These are phyloP conservation scores for Ascidia mentula DNA, from an alignment of 23 tunicate genomes.

Conservation along the genomic window DNA sequence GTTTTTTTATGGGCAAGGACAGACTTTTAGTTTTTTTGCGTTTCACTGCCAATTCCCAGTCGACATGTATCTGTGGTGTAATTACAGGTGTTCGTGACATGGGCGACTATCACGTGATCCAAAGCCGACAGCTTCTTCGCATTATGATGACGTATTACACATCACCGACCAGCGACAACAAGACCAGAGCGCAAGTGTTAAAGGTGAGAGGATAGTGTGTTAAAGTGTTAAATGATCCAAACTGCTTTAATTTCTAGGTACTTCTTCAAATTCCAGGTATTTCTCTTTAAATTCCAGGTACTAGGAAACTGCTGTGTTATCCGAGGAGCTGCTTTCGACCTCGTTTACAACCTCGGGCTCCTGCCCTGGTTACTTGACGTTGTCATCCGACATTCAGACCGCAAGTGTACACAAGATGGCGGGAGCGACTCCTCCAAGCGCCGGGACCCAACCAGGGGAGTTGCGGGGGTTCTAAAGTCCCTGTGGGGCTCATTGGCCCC, in stretches of 20 bases:
- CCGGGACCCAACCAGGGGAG: constrained; percentile 17
- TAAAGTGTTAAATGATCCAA: not conserved
- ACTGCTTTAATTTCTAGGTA: not conserved
- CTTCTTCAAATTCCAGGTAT: not conserved
- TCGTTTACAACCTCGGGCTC: constrained; percentile 45
- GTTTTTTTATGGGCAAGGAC: not conserved
- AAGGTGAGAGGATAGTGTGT: constrained; percentile 2
- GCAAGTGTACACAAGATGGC: not conserved
- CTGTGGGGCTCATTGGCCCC: constrained; percentile 12
- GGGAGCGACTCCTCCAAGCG: constrained; percentile 23
- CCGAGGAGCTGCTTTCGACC: constrained; percentile 46
- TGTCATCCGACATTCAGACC: constrained; percentile 14
- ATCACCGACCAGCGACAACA: constrained; percentile 57
- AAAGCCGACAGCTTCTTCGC: constrained; percentile 38
- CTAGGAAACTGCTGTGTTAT: constrained; percentile 29
- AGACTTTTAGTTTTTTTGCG: not conserved
- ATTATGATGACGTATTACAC: constrained; percentile 43
- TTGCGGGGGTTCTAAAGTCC: not conserved
- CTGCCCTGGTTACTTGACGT: constrained; percentile 44
- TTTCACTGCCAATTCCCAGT: not conserved
- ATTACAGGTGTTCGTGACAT: constrained; percentile 50
- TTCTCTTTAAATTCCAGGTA: constrained; percentile 12
- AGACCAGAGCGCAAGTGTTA: constrained; percentile 40
- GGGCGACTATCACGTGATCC: constrained; percentile 43
- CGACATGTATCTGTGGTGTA: not conserved